A percentile compares a stretch with the other conserved stretches of the same genome.
Conservation (phyloP, 2,888 invertebrate genomes). For the Nebria brevicollis region DNA sequence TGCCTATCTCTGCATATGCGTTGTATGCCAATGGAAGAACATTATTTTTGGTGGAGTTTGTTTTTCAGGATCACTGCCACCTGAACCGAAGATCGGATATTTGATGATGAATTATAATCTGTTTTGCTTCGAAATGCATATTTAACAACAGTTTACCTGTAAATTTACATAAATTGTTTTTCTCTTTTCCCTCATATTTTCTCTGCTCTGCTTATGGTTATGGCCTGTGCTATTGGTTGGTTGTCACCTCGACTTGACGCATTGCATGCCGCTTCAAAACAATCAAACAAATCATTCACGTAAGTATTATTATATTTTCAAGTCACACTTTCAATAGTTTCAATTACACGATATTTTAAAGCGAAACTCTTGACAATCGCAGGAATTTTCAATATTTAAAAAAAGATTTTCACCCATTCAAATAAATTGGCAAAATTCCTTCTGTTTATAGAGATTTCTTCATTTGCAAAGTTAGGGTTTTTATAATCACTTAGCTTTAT, state of each 20-base stretch:
- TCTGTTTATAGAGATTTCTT: conserved; percentile 4
- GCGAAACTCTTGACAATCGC: not conserved
- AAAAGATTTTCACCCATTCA: not conserved
- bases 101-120: conserved; percentile 47
- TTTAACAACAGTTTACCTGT: conserved; percentile 52
- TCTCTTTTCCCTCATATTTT: conserved; percentile 80
- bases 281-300: conserved; percentile 75
- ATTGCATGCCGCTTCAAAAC: conserved; percentile 81
- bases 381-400: not conserved
- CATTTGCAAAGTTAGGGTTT: conserved; percentile 31
- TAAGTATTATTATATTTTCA: conserved; percentile 70
- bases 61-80: conserved; percentile 36
- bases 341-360: not conserved
- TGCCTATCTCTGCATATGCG: conserved; percentile 5
- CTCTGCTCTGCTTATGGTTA: conserved; percentile 82
- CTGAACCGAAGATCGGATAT: conserved; percentile 31
- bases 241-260: conserved; percentile 67
- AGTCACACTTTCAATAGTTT: conserved; percentile 47
- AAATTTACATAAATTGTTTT: conserved; percentile 78
- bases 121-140: conserved; percentile 53
- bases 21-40: conserved; percentile 34
- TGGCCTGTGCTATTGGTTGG: conserved; percentile 71
- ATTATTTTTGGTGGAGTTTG: conserved; percentile 42
- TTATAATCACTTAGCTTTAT: conserved; percentile 13
- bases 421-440: not conserved